phyloP scores from a whole-genome alignment of 2,113 vertebrate species.

The Tachuris rubrigastra region DNA sequence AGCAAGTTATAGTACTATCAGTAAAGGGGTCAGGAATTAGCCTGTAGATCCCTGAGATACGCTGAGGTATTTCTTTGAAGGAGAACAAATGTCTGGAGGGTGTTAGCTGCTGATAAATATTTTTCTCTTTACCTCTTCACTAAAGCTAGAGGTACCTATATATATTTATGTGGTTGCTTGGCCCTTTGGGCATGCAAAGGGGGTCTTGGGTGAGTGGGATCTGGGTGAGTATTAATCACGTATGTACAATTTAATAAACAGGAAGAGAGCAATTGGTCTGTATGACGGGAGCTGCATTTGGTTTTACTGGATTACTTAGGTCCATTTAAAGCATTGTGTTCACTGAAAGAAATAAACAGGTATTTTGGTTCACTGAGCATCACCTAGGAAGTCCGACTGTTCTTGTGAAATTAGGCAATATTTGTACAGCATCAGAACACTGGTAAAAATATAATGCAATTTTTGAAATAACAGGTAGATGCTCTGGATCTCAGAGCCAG shows the following conservation, averaged over 20 bases:
- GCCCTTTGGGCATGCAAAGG: background rate
- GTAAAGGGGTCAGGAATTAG: background rate
- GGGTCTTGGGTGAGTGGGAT: background rate
- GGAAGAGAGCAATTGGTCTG: background rate
- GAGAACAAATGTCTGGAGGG: background rate
- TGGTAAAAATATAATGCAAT: background rate
- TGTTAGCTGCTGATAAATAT: background rate
- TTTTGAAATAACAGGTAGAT: constrained; percentile 1
- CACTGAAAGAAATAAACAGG: background rate
- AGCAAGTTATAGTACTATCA: background rate
- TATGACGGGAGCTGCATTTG: background rate
- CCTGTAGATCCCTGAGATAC: background rate
- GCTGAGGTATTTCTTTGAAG: background rate
- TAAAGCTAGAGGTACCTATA: background rate
- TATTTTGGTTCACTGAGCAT: background rate
- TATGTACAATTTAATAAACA: background rate
- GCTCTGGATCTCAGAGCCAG: background rate
- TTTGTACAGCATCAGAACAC: background rate
- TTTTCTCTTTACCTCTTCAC: background rate
- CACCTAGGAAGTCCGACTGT: background rate
- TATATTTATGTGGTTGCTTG: background rate
- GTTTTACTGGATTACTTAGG: background rate
- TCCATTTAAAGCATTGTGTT: background rate
- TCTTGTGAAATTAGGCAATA: background rate
- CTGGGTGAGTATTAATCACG: background rate